Conservation (phyloP, 2,888 invertebrate genomes). For the Schizaphis graminum region DNA sequence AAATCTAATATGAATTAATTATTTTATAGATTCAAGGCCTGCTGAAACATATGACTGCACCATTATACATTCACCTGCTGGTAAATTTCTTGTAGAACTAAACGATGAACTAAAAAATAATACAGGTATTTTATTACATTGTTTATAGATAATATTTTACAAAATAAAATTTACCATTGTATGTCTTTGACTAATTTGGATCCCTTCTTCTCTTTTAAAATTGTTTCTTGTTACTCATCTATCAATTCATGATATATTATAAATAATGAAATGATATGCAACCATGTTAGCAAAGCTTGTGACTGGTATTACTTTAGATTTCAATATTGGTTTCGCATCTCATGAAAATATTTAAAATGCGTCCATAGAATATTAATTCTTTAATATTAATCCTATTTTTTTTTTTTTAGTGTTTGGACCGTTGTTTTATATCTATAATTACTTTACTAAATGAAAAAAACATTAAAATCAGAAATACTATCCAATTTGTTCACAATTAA, state of each 20-base stretch:
- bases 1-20: background rate
- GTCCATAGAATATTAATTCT: background rate
- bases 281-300: background rate
- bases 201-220: background rate
- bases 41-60: background rate
- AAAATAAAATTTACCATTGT: background rate
- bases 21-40: background rate
- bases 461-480: background rate
- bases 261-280: background rate
- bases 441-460: background rate
- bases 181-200: constrained; percentile 1
- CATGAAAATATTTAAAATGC: background rate
- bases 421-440: constrained; percentile 1
- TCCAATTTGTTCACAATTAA: background rate
- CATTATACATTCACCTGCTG: constrained; percentile 14
- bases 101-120: constrained; percentile 4
- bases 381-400: constrained; percentile 1
- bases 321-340: background rate
- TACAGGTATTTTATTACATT: constrained; percentile 1
- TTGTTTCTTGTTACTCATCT: constrained; percentile 1
- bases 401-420: background rate
- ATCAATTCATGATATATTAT: background rate
- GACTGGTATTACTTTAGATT: background rate
- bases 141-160: background rate
- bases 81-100: constrained; percentile 17